Conservation (phyloP, 2,797 vertebrate genomes). For the Morelia viridis region DNA sequence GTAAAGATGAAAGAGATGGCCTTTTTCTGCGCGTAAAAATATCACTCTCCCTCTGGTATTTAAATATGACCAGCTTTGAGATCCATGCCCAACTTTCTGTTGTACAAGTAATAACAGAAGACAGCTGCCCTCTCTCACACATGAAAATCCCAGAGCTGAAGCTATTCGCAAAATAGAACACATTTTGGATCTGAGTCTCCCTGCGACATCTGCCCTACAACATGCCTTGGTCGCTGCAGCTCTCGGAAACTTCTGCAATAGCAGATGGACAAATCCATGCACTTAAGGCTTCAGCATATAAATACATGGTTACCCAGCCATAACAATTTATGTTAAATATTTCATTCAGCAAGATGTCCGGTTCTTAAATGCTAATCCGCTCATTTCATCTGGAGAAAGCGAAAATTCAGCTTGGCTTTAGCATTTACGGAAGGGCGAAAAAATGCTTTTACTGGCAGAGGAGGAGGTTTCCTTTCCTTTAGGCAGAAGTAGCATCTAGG, state of each 20-base stretch:
- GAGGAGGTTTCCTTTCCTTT: not conserved
- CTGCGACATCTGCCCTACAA: not conserved
- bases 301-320: not conserved
- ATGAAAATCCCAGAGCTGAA: not conserved
- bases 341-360: constrained; percentile 12
- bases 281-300: not conserved
- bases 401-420: constrained; percentile 17
- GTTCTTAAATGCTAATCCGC: not conserved
- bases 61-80: constrained; percentile 1
- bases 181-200: not conserved
- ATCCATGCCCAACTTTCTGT: constrained; percentile 6
- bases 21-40: constrained; percentile 9
- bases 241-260: not conserved
- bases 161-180: not conserved
- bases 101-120: constrained; percentile 9
- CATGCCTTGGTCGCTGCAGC: not conserved
- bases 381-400: not conserved
- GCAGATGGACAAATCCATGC: constrained; percentile 1
- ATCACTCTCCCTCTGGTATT: constrained; percentile 8
- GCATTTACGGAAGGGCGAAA: constrained; percentile 1
- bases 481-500: not conserved
- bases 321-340: constrained; percentile 12
- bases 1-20: constrained; percentile 6
- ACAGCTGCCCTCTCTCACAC: not conserved
- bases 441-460: constrained; percentile 11